Evolutionary conservation across 2,888 invertebrate species (phyloP).

Genomic region (Sarcophaga subvicina): DNA sequence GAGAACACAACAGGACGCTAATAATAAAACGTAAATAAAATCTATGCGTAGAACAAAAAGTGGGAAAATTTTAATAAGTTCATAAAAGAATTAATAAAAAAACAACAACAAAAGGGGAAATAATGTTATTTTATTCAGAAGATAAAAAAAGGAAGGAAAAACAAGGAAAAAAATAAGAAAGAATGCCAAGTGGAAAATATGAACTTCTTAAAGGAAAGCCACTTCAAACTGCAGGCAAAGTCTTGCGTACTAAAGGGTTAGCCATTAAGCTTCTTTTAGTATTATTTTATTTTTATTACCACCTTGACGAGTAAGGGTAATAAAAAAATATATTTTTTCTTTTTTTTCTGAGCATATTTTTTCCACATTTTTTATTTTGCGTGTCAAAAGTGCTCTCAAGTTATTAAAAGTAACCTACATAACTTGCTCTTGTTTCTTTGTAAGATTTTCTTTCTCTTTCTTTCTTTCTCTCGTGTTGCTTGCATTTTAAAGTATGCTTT

Average conservation of each 20-base stretch:
- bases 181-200: slow-evolving; percentile 3
- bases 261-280: slow-evolving; percentile 17
- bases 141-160: background rate
- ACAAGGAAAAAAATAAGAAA: background rate
- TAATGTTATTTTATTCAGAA: no score
- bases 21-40: no score
- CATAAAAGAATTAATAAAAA: background rate
- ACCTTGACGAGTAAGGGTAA: slow-evolving; percentile 41
- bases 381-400: slow-evolving; percentile 52
- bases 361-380: slow-evolving; percentile 27
- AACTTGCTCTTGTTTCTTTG: background rate
- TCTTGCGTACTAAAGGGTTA: slow-evolving; percentile 39
- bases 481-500: no score
- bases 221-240: slow-evolving; percentile 10
- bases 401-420: slow-evolving; percentile 66
- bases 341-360: no score
- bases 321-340: background rate
- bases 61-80: slow-evolving; percentile 21
- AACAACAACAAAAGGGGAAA: background rate
- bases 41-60: background rate
- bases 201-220: slow-evolving; percentile 26
- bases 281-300: slow-evolving; percentile 55
- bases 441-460: background rate
- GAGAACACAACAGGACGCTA: no score
- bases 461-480: no score